Evolutionary conservation across 2,113 vertebrate genomes (phyloP), one percentile per base, ranked within the genome.

Genomic region (Vulpes vulpes): DNA sequence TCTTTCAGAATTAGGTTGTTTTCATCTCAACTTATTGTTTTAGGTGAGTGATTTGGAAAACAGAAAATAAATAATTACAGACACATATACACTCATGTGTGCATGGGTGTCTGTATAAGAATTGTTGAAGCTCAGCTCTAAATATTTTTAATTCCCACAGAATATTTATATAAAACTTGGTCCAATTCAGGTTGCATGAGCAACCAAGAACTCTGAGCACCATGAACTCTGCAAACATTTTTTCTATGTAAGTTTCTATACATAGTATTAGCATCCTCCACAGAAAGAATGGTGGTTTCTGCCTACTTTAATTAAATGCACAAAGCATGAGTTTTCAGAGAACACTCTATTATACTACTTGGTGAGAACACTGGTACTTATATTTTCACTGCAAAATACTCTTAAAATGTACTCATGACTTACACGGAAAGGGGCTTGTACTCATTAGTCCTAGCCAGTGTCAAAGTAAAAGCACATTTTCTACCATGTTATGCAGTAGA

Each of bases 331-430:
- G 20, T 89, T 97, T 85, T 88, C 73, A 73, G 32, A n/a, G 53
- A 96, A 97, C 92, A 95, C 71, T 95, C 53, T 60, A 73, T 89
- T 91, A 32, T 96, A 73, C 65, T 73, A 60, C 20, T 27, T 59
- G 27, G 10, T 71, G 38, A 78, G 91, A 95, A n/a, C 65, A 73
- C 22, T n/a, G 27, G 22, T 81, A 43, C 43, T 96, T 65, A 60
- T 59, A 60, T 51, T 89, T 83, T 93, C 38, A 84, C 60, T 79
- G 49, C 22, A 85, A 95, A 93, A 35, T 62, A n/a, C 1, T 49
- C 69, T 80, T 91, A 89, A 97, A 87, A 85, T 84, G 80, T 82
- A 74, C 38, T 88, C 57, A 91, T 71, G 11, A 82, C 35, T 90
- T 84, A 90, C 5, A 43, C 1, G 51, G 83, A 95, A 92, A 83